Base-by-base conservation (phyloP, 2,797 vertebrate species). In the Eurystomus glaucurus region DNA sequence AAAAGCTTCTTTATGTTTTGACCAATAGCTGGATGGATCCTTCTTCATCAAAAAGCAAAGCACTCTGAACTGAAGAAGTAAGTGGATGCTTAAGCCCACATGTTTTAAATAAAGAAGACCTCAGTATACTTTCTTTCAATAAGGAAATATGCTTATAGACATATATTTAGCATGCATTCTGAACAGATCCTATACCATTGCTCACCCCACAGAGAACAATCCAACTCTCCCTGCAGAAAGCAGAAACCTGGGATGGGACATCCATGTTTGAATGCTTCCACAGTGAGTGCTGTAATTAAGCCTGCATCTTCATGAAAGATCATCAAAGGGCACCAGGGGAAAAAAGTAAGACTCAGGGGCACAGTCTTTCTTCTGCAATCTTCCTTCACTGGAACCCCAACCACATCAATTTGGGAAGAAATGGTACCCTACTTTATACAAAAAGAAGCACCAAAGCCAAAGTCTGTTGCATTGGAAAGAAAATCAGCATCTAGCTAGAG, bases 201-300 rank as follows among this genome's bases (percentile, higher is more conserved):
- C 55, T 79, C 0, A 0, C 8, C 13, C 50, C 25, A 57, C 3
- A 76, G 33, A 77, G 45, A 79, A 70, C 48, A 85, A 62, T 18
- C 4, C 26, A 69, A 9, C 75, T 69, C 62, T 71, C 23, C n/a
- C 35, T 62, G 15, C 25, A 92, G 37, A 95, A 93, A 68, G 48
- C 9, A 65, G 37, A 95, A 91, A 80, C 5, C 4, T 35, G 35
- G 35, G 35, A 35, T 25, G 55, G 50, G 17, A 85, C 2, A 9
- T 35, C 3, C 35, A 43, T 4, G 33, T 65, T 31, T 77, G 52
- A 91, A 89, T 52, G 57, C 26, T 78, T 77, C 52, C 71, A 26
- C 31, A 94, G 25, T 29, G 31, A 74, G 39, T 43, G 20, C 48
- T 84, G 57, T 46, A 90, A 95, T 81, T 88, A 96, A 90, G 31